These are phyloP conservation scores for Drosophila seclusa DNA, from an alignment of 2,888 invertebrate species.

Conservation along the genomic window DNA sequence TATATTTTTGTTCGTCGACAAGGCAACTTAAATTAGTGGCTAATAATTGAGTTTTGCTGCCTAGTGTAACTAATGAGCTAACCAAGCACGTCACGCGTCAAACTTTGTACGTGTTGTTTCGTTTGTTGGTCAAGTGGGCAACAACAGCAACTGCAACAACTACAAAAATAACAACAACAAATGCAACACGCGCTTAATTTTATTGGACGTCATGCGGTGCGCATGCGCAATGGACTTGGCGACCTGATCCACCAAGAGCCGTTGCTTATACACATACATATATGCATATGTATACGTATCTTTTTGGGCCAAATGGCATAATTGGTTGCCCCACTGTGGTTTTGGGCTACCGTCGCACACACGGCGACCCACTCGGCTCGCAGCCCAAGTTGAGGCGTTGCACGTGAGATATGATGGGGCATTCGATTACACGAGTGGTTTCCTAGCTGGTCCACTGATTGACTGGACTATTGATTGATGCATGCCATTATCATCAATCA, in stretches of 20 bases:
- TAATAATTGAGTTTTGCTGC: constrained; percentile 30
- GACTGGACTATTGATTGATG: constrained; percentile 64
- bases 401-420: constrained; percentile 40
- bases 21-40: neutral
- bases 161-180: constrained; percentile 46
- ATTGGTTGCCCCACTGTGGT: constrained; percentile 65
- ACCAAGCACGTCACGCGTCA: constrained; percentile 77
- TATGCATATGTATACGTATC: neutral
- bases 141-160: constrained; percentile 24
- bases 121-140: constrained; percentile 76
- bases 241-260: constrained; percentile 42
- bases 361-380: constrained; percentile 33
- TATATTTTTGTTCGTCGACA: neutral
- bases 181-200: constrained; percentile 76
- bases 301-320: constrained; percentile 77
- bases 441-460: constrained; percentile 15
- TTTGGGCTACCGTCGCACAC: constrained; percentile 45
- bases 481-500: constrained; percentile 69
- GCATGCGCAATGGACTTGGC: constrained; percentile 69
- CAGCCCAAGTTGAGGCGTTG: constrained; percentile 23
- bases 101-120: constrained; percentile 77
- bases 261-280: constrained; percentile 23
- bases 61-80: constrained; percentile 61
- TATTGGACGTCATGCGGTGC: constrained; percentile 76
- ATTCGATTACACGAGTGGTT: constrained; percentile 28